Base-by-base conservation (phyloP, 1,140 invertebrate genomes). In the Nautilus pompilius region DNA sequence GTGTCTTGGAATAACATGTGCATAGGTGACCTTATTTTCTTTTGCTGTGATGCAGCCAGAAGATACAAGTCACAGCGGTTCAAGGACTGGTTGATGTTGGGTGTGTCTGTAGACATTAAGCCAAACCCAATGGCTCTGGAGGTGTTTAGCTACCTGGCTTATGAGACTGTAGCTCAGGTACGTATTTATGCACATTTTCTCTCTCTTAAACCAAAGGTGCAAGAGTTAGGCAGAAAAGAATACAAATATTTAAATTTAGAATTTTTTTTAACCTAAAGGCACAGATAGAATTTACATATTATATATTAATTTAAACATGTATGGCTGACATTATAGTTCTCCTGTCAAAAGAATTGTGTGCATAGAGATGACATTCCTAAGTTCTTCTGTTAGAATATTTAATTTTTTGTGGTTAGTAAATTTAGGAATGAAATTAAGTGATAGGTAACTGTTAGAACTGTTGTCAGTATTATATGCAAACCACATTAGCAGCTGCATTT, bases 91-190 rank as follows among this genome's bases (percentile, higher is more conserved):
- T 70, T 88, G 56, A 68, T 74, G 57, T 65, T 69, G 56, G 70
- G 79, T 70, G 72, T 75, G 20, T 63, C 81, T 78, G 73, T 77
- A 34, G 86, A 87, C 36, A 72, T 87, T 24, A 86, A 80, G 49
- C 77, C 87, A 30, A 82, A 83, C 10, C 83, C 81, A 55, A 75
- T 83, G 64, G 85, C 85, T 2, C 76, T 86, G 36, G 85, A 85
- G 56, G 82, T 89, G 49, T 74, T 89, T 46, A 83, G 86, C 57
- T 89, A 89, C 75, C 78, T 90, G 22, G 87, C 88, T 0, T 88
- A 89, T 74, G 89, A 90, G 81, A 88, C 87, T 6, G 86, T 89
- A 5, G 88, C 88, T 10, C 85, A 88, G 78, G 86, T 90, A 66
- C 60, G 48, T 57, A 29, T 29, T 28, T n/a, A n/a, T n/a, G n/a